phyloP scores from a whole-genome alignment of 2,113 vertebrate genomes.

The Scytalopus superciliaris region DNA sequence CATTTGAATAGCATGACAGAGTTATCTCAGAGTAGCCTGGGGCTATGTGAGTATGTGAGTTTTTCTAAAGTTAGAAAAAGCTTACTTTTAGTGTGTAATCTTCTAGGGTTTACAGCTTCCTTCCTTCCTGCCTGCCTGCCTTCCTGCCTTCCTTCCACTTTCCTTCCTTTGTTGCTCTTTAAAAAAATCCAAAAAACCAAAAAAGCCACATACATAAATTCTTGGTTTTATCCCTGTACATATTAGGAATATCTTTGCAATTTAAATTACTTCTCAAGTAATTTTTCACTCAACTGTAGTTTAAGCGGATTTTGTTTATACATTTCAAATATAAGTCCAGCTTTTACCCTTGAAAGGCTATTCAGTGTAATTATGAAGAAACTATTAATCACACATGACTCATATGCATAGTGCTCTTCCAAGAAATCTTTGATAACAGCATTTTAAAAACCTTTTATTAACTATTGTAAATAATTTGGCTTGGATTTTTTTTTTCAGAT shows the following conservation, averaged over 20 bases:
- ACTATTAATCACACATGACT: accelerated
- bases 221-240: not conserved
- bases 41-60: not conserved
- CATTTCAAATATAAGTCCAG: not conserved
- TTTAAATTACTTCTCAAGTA: not conserved
- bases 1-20: not conserved
- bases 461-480: not conserved
- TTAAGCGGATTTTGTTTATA: not conserved
- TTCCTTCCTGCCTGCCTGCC: not conserved
- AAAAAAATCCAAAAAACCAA: no score
- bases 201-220: no score
- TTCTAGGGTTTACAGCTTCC: not conserved
- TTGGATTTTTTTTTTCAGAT: not conserved
- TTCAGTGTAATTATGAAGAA: not conserved
- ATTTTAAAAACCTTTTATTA: not conserved
- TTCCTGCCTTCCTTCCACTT: no score
- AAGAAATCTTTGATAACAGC: not conserved
- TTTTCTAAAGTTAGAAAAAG: not conserved
- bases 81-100: not conserved
- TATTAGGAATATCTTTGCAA: not conserved
- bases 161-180: no score
- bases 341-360: not conserved
- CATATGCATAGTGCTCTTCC: not conserved
- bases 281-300: not conserved
- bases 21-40: not conserved